Base-by-base conservation (phyloP, 2,888 invertebrate genomes). In the Cryptocephalus moraei region DNA sequence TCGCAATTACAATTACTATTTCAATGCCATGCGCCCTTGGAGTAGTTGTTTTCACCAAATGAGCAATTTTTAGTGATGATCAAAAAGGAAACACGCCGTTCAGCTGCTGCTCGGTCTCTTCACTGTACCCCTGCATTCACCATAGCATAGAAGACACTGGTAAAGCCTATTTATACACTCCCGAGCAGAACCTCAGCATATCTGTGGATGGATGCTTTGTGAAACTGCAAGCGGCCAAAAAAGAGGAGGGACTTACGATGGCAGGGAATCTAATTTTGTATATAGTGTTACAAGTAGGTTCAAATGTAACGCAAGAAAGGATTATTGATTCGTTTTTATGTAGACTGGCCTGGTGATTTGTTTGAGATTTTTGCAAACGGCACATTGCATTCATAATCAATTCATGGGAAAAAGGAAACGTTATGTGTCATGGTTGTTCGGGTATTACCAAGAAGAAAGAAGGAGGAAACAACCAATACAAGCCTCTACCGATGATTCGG, bases 91-190 rank as follows among this genome's bases (percentile, higher is more conserved):
- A 77, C 50, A 77, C 79, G 0, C 81, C 81, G 0, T 81, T 79
- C 62, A 81, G 80, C 57, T 81, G 81, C 56, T 81, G 81, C 56
- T 74, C 77, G 1, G 74, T 75, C 58, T 70, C 73, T 34, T 71
- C 73, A 0, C 64, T 73, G 32, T 75, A 70, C 56, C 78, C 78
- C 1, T 81, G 81, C 58, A 75, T 80, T 39, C 81, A 80, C 55
- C 77, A 78, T 49, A 72, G 76, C 9, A 66, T 81, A 39, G 75
- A 77, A 40, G 68, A 71, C 51, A 64, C 65, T n/a, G 75, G 76
- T n/a, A 64, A 62, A 8, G 72, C 74, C 31, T 80, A 80, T 58
- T 71, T 75, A 47, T 80, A 80, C 56, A 64, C 75, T 40, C 75
- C 77, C 4, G 61, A 66, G 48, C 58, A 61, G 9, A 70, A 70